Evolutionary conservation across 2,888 invertebrate species (phyloP).

Genomic region (Cantharis nigra): DNA sequence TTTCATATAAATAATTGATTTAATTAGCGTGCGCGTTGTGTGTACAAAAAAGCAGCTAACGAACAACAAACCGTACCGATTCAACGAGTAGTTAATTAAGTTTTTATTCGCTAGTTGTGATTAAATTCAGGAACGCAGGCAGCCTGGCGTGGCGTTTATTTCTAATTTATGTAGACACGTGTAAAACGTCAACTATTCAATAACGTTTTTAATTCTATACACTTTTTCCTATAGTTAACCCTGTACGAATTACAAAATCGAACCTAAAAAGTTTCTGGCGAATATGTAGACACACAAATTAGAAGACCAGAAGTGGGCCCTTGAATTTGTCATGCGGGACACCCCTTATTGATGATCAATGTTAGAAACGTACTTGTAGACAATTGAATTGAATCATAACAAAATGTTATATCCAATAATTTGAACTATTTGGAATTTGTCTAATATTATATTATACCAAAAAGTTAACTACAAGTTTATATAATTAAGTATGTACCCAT

Average conservation of each 20-base stretch:
- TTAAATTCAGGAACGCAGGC: slow-evolving; percentile 17
- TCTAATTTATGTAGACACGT: slow-evolving; percentile 14
- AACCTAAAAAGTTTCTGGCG: background rate
- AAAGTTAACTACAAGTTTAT: too few species aligned
- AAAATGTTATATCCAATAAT: too few species aligned
- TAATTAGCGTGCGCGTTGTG: slow-evolving; percentile 37
- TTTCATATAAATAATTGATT: slow-evolving; percentile 45
- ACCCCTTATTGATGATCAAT: background rate
- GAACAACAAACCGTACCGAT: slow-evolving; percentile 21
- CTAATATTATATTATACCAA: too few species aligned
- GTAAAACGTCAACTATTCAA: slow-evolving; percentile 2
- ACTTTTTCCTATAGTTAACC: background rate
- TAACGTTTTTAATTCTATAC: background rate
- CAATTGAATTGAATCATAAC: background rate
- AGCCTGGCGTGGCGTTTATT: slow-evolving; percentile 12
- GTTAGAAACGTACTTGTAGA: background rate
- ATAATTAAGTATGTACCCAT: too few species aligned
- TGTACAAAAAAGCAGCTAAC: slow-evolving; percentile 15
- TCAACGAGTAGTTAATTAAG: slow-evolving; percentile 27
- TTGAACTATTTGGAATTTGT: too few species aligned
- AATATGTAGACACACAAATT: background rate
- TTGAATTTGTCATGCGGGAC: background rate
- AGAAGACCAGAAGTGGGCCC: background rate
- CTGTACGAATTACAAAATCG: background rate
- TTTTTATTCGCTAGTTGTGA: slow-evolving; percentile 20